Evolutionary conservation across 2,113 vertebrate genomes (phyloP).

Genomic region (Gavialis gangeticus): DNA sequence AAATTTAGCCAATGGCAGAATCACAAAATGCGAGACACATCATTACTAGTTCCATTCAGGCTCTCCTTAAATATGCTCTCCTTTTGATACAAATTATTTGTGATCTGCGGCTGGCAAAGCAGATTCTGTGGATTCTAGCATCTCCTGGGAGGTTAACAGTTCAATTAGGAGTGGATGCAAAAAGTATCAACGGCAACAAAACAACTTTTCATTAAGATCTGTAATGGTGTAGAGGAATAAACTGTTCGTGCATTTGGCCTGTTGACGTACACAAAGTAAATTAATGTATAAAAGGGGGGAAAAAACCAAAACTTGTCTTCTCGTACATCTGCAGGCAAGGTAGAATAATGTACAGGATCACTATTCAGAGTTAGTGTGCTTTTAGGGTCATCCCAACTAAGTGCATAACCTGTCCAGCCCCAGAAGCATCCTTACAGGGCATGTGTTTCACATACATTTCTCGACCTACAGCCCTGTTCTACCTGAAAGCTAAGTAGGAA

Average conservation of each 20-base stretch:
- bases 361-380: background rate
- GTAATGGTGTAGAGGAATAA: background rate
- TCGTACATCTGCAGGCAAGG: background rate
- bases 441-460: background rate
- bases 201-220: accelerated
- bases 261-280: accelerated
- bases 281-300: background rate
- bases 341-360: too few relatives aligned
- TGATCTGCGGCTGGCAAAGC: conserved; percentile 24
- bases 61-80: conserved; percentile 5
- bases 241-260: background rate
- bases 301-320: too few relatives aligned
- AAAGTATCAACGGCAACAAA: background rate
- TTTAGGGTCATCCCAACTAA: background rate
- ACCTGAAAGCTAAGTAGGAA: background rate
- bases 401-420: background rate
- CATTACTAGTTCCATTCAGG: background rate
- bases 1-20: conserved; percentile 34
- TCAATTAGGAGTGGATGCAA: background rate
- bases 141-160: conserved; percentile 8
- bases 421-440: background rate
- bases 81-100: conserved; percentile 40
- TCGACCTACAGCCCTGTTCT: background rate
- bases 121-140: background rate
- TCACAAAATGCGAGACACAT: conserved; percentile 49